These are phyloP conservation scores for Numenius arquata DNA, from an alignment of 2,113 vertebrate species.

Conservation along the genomic window DNA sequence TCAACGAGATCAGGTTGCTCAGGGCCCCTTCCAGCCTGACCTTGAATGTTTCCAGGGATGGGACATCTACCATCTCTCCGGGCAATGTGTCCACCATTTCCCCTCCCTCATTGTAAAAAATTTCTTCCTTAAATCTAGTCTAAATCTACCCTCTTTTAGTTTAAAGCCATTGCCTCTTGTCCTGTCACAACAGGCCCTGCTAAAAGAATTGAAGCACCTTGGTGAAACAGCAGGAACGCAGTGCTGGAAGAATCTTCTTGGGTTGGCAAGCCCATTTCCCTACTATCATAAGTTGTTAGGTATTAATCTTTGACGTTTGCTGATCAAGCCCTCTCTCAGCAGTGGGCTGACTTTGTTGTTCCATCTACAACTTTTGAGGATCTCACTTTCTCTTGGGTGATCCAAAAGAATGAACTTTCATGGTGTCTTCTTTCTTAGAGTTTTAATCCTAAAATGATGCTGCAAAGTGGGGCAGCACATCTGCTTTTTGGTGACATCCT, in stretches of 20 bases:
- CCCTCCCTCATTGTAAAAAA: not conserved
- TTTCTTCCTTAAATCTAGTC: not conserved
- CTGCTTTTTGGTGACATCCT: not conserved
- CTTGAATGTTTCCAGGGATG: not conserved
- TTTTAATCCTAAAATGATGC: not conserved
- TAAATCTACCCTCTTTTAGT: not conserved
- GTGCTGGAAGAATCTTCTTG: not conserved
- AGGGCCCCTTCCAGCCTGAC: not conserved
- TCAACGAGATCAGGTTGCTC: not conserved
- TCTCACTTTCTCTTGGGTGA: not conserved
- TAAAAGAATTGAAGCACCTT: not conserved
- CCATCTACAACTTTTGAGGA: not conserved
- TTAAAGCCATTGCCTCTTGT: not conserved
- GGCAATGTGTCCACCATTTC: not conserved
- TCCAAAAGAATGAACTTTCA: not conserved
- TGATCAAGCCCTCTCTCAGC: not conserved
- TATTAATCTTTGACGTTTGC: not conserved
- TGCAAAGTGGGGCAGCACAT: not conserved
- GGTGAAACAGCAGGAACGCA: not conserved
- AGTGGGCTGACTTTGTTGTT: not conserved
- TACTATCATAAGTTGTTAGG: not conserved
- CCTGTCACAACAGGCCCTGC: not conserved
- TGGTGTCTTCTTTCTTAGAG: not conserved
- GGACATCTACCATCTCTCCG: not conserved
- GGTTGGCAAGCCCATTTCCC: not conserved